Base-by-base conservation (phyloP, 2,888 invertebrate genomes). In the Ferrisia virgata region DNA sequence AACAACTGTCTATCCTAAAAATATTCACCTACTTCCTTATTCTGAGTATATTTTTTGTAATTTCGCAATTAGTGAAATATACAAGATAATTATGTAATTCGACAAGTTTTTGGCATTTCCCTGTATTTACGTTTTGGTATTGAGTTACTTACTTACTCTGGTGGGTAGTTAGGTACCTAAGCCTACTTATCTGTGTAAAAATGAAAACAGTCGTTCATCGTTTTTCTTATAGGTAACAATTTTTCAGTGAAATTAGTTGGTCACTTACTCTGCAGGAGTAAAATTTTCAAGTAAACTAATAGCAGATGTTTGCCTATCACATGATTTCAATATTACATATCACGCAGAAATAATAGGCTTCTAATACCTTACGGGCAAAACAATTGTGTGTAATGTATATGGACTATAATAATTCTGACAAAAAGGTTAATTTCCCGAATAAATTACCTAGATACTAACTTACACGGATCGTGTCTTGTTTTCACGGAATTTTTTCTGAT, bases 131-230 rank as follows among this genome's bases (percentile, higher is more conserved):
- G 18, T 36, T 40, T 18, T 15, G 31, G 9, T 31, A 47, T 79
- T 84, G 36, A 4, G 11, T 58, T 39, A 31, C 40, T 43, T 82
- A 25, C 86, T n/a, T n/a, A n/a, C n/a, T n/a, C n/a, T n/a, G n/a
- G n/a, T n/a, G n/a, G n/a, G n/a, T n/a, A n/a, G n/a, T n/a, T n/a
- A n/a, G n/a, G n/a, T n/a, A n/a, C n/a, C n/a, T n/a, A n/a, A n/a
- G n/a, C n/a, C n/a, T n/a, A n/a, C 40, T 47, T 47, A 47, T 4
- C n/a, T 47, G 6, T 47, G 47, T 5, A 15, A 47, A 47, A 40
- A 40, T n/a, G n/a, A n/a, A n/a, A n/a, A 47, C 15, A n/a, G 47
- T 47, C 47, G 5, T 5, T 18, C 13, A 22, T 53, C 53, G 22
- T 53, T 53, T 22, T 53, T 53, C 53, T 53, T 22, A 22, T 22